These are phyloP conservation scores for Meriones psammophilus DNA, from an alignment of 2,797 vertebrate species.

Conservation along the genomic window DNA sequence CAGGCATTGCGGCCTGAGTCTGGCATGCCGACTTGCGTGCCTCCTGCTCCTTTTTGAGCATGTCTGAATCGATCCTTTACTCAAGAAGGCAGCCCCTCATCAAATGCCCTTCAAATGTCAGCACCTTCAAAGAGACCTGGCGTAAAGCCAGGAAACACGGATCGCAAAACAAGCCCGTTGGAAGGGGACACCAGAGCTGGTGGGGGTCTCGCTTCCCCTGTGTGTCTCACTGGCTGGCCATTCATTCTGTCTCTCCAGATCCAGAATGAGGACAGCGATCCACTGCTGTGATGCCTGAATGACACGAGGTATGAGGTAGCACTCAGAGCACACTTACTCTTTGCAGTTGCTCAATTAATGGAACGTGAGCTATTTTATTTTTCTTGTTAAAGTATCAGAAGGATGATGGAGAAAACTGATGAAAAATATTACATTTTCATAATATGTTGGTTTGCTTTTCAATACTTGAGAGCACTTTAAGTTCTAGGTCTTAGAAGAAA, in stretches of 20 bases:
- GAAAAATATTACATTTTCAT: background rate
- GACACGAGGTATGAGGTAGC: background rate
- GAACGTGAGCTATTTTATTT: background rate
- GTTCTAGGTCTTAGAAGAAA: background rate
- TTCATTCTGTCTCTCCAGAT: background rate
- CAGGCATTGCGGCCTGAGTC: accelerated
- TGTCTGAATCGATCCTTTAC: background rate
- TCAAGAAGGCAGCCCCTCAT: background rate
- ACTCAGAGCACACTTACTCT: background rate
- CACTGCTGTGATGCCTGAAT: background rate
- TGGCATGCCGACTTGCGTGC: accelerated
- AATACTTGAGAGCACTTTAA: background rate
- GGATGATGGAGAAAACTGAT: background rate
- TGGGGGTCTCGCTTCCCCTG: background rate
- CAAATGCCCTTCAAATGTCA: background rate
- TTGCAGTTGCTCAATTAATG: background rate
- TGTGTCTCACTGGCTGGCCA: background rate
- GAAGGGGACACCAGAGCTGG: background rate
- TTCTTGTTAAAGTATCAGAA: background rate
- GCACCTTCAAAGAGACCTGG: background rate
- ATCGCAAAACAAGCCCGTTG: background rate
- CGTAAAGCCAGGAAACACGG: accelerated
- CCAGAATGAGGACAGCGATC: background rate
- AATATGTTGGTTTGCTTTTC: background rate
- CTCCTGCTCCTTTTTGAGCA: background rate